Evolutionary conservation across 2,888 invertebrate species (phyloP), one percentile per base, ranked within the genome.

Genomic region (Lasioglossum morio): DNA sequence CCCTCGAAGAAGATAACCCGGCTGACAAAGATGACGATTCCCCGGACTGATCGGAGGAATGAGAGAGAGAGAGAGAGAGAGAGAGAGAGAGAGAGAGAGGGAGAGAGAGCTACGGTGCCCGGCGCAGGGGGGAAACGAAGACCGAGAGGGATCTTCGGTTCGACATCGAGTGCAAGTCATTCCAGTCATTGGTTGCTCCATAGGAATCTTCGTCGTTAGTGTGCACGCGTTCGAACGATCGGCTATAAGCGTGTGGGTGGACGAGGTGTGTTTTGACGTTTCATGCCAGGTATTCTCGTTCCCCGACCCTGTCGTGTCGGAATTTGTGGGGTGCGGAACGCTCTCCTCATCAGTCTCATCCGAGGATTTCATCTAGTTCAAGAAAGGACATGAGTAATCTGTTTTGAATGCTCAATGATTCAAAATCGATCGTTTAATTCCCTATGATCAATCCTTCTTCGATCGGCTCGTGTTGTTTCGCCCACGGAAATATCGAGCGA

Each of bases 211-310:
- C 80, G 89, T 87, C 79, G 87, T 86, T 82, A 73, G 86, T 77
- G 85, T 82, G 85, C 37, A 81, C 78, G 86, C 84, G 87, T 80
- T 77, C 85, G 79, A 79, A 79, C 86, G 85, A 66, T 73, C 81
- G 48, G 30, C 63, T 74, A 80, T 77, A 76, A 76, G 85, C 87
- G 90, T 89, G 88, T 90, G 90, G 91, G 91, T 91, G 92, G 90
- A 93, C 92, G 93, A 94, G 93, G 93, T 94, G 93, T 94, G 94
- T 94, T 94, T 94, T 94, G 94, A 94, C 94, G 94, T 94, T 94
- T 94, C 93, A 90, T 93, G 91, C 87, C 91, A 86, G 87, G 92
- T 92, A 91, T 92, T 92, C 92, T 89, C 89, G 88, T 90, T 87
- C 87, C 89, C 84, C 69, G 88, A 89, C 89, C 91, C 90, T 89